Base-by-base conservation (phyloP, 2,888 invertebrate species). In the Galerucella nymphaeae region DNA sequence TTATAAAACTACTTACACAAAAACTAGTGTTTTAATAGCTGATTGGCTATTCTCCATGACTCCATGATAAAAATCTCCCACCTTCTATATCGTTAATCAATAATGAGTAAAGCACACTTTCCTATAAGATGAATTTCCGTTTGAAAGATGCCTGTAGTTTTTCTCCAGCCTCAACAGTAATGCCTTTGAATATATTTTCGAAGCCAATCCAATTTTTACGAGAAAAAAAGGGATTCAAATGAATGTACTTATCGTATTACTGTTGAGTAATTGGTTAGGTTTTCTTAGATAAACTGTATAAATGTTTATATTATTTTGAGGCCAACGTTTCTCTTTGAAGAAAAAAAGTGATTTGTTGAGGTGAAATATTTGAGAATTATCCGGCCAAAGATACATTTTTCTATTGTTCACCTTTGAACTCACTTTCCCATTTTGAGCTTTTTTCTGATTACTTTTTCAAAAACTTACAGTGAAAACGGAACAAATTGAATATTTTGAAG, bases 181-280 rank as follows among this genome's bases (percentile, higher is more conserved):
- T n/a, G n/a, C 48, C 6, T 5, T n/a, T 48, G 48, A n/a, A 48
- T 14, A 48, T 48, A 45, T 48, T 65, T 64, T 50, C 23, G 16
- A 30, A 64, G 42, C 64, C 64, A n/a, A 64, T 64, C 50, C 18
- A 64, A 53, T 65, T 20, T 53, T 65, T 16, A 50, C 16, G 6
- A 8, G 13, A 11, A 57, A 48, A 50, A 50, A 65, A 23, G 65
- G 65, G 65, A 65, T 50, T 18, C 23, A 23, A 50, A 65, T 65
- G 48, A 65, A 65, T 65, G 65, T 65, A n/a, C n/a, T n/a, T n/a
- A 50, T 65, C 45, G 48, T 65, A 30, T 45, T n/a, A 45, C 48
- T 20, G 65, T 20, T 65, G 65, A 65, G 65, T 45, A 48, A 65
- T 65, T 48, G 65, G 45, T 20, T 23, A 14, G 20, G 30, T 57